These are phyloP conservation scores for Sphaeramia orbicularis DNA, from an alignment of 2,797 vertebrate species.

Conservation along the genomic window DNA sequence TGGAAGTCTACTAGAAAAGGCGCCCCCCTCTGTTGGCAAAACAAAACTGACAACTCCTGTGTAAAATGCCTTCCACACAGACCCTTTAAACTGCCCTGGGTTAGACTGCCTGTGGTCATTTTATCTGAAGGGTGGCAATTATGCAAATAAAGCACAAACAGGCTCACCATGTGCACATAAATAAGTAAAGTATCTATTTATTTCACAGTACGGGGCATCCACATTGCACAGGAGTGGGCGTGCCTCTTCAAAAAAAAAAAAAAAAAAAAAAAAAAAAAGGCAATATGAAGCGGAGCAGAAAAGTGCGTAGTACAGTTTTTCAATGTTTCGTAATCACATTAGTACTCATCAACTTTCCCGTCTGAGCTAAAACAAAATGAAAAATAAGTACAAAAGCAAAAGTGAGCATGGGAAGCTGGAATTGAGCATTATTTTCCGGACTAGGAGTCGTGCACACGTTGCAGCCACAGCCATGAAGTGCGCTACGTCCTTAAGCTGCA, in stretches of 20 bases:
- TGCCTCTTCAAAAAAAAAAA: conserved; percentile 67
- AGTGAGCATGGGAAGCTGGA: conserved; percentile 6
- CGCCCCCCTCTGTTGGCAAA: conserved; percentile 76
- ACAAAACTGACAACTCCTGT: conserved; percentile 63
- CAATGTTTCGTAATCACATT: conserved; percentile 54
- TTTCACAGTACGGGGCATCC: conserved; percentile 40
- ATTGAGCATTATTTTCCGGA: neutral
- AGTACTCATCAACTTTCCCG: conserved; percentile 25
- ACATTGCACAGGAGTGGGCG: conserved; percentile 84
- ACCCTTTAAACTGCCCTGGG: conserved; percentile 42
- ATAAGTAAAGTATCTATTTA: neutral
- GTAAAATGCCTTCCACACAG: conserved; percentile 25
- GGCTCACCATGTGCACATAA: neutral
- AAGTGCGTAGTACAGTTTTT: conserved; percentile 87
- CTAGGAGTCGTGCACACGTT: conserved; percentile 52
- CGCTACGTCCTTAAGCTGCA: conserved; percentile 62
- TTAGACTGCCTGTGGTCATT: neutral
- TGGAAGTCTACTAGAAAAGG: conserved; percentile 35
- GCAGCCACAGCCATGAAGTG: conserved; percentile 55
- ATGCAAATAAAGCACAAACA: neutral
- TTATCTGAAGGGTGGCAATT: neutral
- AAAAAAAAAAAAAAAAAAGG: conserved; percentile 36
- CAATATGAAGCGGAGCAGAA: conserved; percentile 73
- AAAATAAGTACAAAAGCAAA: conserved; percentile 21
- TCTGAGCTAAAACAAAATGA: neutral